Base-by-base conservation (phyloP, 2,888 invertebrate species). In the Oscheius sp. region DNA sequence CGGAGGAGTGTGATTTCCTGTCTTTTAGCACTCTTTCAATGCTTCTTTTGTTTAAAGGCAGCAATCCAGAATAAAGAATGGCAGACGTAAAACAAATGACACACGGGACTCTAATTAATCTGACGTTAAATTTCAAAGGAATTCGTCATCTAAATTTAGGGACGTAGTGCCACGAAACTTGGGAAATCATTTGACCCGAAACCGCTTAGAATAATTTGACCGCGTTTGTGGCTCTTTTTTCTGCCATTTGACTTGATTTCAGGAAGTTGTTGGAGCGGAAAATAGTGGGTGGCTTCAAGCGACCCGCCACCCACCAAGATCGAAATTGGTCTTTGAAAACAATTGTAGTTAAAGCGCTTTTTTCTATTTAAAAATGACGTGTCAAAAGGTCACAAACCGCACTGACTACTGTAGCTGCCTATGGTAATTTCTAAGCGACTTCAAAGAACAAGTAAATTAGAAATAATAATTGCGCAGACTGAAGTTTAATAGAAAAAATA, bases 41-140 rank as follows among this genome's bases (percentile, higher is more conserved):
- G 29, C 58, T 27, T 58, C 58, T 58, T 55, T 58, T 58, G 58
- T 58, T 27, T 29, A 25, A 58, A n/a, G n/a, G 58, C 27, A 25
- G 18, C 55, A 29, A 58, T 25, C 29, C 29, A 58, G n/a, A 58
- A 35, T 3, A 35, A 35, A 35, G 35, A 35, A 9, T 6, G 35
- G 35, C 35, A 3, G 35, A 9, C 35, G 35, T 35, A 35, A 35
- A 35, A 35, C 35, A 35, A 35, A 35, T 35, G 35, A 35, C 35
- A 35, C 35, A 35, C n/a, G n/a, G 9, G 35, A 3, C 35, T 35
- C 35, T 9, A 35, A 35, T 35, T 35, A 35, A 35, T 35, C 9
- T 35, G 35, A 35, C 35, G 35, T 9, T 6, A 35, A 35, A 35
- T 35, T 35, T 35, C 9, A 35, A 35, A 35, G 35, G 9, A 35